These are phyloP conservation scores for Crypturellus undulatus DNA, from an alignment of 2,113 vertebrate genomes.

Conservation along the genomic window DNA sequence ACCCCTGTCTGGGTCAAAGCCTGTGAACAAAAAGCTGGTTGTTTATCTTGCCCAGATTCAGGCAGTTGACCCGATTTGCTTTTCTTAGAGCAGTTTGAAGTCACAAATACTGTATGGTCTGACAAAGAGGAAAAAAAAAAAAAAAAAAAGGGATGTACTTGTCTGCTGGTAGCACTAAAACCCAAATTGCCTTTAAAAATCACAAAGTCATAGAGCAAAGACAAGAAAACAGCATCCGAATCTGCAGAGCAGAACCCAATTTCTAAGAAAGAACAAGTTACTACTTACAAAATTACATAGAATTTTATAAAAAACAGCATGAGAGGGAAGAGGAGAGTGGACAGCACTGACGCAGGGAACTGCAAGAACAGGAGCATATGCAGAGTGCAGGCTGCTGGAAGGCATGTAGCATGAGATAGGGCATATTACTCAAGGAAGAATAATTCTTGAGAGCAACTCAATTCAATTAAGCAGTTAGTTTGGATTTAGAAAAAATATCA, in stretches of 20 bases:
- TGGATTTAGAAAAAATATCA: not conserved
- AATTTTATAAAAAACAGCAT: not conserved
- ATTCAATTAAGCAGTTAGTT: not conserved
- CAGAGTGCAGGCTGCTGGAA: not conserved
- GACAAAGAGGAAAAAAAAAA: not conserved
- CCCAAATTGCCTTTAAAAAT: not conserved
- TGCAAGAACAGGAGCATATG: not conserved
- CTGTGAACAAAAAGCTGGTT: not conserved
- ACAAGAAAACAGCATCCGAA: not conserved
- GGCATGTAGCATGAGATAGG: not conserved
- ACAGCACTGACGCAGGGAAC: not conserved
- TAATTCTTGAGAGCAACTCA: not conserved
- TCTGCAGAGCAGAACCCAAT: not conserved
- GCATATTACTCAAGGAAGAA: not conserved
- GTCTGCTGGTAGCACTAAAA: not conserved
- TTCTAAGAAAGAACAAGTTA: not conserved
- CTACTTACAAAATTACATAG: not conserved
- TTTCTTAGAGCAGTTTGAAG: not conserved
- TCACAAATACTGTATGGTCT: not conserved
- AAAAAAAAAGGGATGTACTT: not conserved
- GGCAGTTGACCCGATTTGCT: not conserved
- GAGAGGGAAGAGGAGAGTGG: not conserved
- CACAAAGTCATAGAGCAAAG: not conserved
- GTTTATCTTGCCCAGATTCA: not conserved
- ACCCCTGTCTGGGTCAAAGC: not conserved